phyloP scores from a whole-genome alignment of 2,888 invertebrate species.

The Pollenia labialis region DNA sequence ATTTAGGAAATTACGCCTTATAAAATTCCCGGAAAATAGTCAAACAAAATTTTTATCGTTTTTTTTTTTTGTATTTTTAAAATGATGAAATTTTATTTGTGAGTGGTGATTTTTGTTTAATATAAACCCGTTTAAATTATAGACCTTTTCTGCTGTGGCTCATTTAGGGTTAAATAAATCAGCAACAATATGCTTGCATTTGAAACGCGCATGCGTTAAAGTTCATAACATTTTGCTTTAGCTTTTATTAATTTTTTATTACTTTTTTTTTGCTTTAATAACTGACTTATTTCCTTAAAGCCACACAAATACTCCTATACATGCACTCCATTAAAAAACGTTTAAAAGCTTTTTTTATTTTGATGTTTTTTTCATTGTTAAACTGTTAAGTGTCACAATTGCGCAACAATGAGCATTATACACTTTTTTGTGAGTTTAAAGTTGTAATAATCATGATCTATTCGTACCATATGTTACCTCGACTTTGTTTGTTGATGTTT shows the following conservation, averaged over 20 bases:
- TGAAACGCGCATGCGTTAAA: slow-evolving; percentile 41
- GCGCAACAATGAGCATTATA: slow-evolving; percentile 59
- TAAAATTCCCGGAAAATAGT: no score
- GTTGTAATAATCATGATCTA: background rate
- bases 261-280: background rate
- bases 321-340: slow-evolving; percentile 1
- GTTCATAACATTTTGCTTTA: slow-evolving; percentile 16
- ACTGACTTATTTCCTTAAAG: slow-evolving; percentile 35
- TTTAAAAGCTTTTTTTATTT: slow-evolving; percentile 40
- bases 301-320: background rate
- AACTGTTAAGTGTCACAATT: slow-evolving; percentile 69
- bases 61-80: no score
- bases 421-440: slow-evolving; percentile 45
- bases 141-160: no score
- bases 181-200: background rate
- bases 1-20: no score
- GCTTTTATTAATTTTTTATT: background rate
- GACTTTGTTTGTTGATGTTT: slow-evolving; percentile 32
- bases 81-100: no score
- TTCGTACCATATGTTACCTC: slow-evolving; percentile 50
- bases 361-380: slow-evolving; percentile 39
- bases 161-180: background rate
- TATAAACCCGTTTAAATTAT: no score
- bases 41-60: no score
- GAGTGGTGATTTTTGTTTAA: no score